Evolutionary conservation across 1,140 invertebrate species (phyloP).

Genomic region (Hyposmocoma kahamanoa): DNA sequence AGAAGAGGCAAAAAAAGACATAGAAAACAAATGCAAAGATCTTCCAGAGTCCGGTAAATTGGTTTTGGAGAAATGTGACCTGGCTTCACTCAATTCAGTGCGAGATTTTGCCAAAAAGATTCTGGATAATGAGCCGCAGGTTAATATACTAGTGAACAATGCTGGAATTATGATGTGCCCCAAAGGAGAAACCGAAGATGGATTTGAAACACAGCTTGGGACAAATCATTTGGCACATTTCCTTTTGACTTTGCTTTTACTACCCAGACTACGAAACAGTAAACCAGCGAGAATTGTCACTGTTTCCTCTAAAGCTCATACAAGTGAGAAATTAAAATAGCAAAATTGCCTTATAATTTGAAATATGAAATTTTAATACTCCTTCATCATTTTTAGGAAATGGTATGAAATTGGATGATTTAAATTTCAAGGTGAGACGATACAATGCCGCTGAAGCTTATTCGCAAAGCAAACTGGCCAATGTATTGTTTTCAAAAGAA

Average conservation of each 20-base stretch:
- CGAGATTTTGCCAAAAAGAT: conserved; percentile 80
- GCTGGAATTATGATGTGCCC: conserved; percentile 86
- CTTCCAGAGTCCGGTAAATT: conserved; percentile 74
- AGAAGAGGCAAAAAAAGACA: conserved; percentile 66
- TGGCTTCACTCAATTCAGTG: conserved; percentile 83
- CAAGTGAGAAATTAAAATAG: conserved; percentile 34
- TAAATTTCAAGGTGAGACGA: conserved; percentile 76
- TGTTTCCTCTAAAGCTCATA: conserved; percentile 72
- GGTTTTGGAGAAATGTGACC: conserved; percentile 78
- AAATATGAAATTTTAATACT: not conserved
- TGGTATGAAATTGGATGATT: conserved; percentile 79
- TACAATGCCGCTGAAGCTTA: conserved; percentile 78
- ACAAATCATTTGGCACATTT: conserved; percentile 90
- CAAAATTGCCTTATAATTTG: not conserved
- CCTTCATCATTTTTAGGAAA: conserved; percentile 75
- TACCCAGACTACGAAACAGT: conserved; percentile 79
- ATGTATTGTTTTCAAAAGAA: conserved; percentile 82
- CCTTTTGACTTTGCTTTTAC: conserved; percentile 85
- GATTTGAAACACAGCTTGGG: conserved; percentile 88
- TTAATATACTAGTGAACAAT: conserved; percentile 88
- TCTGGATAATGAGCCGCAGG: conserved; percentile 74
- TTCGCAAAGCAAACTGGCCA: conserved; percentile 83
- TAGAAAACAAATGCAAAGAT: conserved; percentile 59
- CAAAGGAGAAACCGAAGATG: conserved; percentile 80
- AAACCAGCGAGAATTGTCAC: conserved; percentile 76